Conservation (phyloP, 2,888 invertebrate genomes). For the Pollenia amentaria region DNA sequence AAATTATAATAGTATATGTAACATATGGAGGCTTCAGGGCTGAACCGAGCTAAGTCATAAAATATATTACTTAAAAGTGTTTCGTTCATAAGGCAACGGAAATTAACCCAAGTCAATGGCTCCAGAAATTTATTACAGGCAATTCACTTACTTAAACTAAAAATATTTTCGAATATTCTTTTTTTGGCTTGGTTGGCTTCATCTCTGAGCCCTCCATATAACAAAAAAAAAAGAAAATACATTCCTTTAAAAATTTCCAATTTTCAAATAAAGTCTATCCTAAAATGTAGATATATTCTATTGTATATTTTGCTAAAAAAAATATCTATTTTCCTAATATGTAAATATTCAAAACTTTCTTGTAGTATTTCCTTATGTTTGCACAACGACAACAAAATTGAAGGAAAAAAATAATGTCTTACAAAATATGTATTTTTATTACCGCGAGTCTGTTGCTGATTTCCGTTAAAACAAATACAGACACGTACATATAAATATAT, state of each 20-base stretch:
- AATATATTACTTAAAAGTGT: too few species aligned
- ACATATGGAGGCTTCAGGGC: too few species aligned
- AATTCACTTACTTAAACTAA: too few species aligned
- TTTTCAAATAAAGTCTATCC: not conserved
- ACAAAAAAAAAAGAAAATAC: not conserved
- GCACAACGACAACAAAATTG: conserved; percentile 12
- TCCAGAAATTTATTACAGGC: too few species aligned
- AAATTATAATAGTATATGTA: too few species aligned
- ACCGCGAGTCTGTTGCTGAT: conserved; percentile 82
- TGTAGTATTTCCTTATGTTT: conserved; percentile 28
- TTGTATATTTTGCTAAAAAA: conserved; percentile 13
- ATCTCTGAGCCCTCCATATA: too few species aligned
- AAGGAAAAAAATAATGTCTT: conserved; percentile 27
- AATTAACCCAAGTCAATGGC: too few species aligned
- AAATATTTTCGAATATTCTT: too few species aligned
- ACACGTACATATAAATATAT: conserved; percentile 22
- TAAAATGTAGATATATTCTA: conserved; percentile 7
- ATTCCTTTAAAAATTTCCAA: conserved; percentile 23
- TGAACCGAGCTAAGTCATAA: too few species aligned
- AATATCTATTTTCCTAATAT: conserved; percentile 37
- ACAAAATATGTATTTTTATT: conserved; percentile 78
- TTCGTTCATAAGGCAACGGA: too few species aligned
- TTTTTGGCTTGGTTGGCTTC: too few species aligned
- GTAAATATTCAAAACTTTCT: conserved; percentile 42
- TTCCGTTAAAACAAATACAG: conserved; percentile 76